Percentiles rank a stretch among this genome's conserved stretches.
These are phyloP conservation scores for Diceros bicornis DNA, from an alignment of 2,797 vertebrate species.

Conservation along the genomic window DNA sequence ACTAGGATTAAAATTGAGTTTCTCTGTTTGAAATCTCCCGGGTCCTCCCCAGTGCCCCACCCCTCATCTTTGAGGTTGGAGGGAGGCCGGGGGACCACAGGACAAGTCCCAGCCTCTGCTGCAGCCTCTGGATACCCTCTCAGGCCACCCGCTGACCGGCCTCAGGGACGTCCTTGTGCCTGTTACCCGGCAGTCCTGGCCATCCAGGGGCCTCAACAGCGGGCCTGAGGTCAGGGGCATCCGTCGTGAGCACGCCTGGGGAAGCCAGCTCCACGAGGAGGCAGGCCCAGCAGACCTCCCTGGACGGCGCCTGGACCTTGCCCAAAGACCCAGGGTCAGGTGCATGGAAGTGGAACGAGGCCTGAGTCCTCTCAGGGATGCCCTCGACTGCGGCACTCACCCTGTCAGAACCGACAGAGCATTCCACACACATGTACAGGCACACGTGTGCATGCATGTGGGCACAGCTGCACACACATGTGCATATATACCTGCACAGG, in stretches of 20 bases:
- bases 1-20: background rate
- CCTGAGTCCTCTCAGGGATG: accelerated
- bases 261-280: background rate
- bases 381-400: background rate
- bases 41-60: background rate
- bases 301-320: accelerated
- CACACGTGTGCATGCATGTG: no score
- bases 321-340: background rate
- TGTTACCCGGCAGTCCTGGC: background rate
- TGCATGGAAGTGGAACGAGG: background rate
- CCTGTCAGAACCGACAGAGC: background rate
- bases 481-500: accelerated
- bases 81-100: accelerated
- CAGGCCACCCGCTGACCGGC: accelerated
- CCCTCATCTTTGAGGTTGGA: accelerated
- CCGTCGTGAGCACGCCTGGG: accelerated
- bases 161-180: accelerated
- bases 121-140: background rate
- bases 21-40: background rate
- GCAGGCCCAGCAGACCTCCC: accelerated
- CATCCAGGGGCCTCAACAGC: no score
- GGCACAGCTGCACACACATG: no score
- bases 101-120: background rate
- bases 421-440: accelerated
- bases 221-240: accelerated